Evolutionary conservation across 2,797 vertebrate species (phyloP).

Genomic region (Kryptolebias ocellatus): DNA sequence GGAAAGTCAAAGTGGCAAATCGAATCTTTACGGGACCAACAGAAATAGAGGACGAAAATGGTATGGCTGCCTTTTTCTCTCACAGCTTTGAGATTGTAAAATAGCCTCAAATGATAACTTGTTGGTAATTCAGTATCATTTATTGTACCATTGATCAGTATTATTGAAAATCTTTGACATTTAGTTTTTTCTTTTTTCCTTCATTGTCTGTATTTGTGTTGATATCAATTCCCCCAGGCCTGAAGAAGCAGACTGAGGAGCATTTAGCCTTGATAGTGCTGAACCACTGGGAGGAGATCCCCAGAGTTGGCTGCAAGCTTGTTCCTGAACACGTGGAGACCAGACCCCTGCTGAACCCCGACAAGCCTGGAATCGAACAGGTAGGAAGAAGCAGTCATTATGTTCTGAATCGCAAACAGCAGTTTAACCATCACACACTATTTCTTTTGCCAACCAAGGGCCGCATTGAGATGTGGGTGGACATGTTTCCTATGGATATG

Average conservation of each 20-base stretch:
- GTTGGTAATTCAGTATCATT: not conserved
- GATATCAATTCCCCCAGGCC: conserved; percentile 76
- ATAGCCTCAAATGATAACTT: not conserved
- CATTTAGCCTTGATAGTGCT: conserved; percentile 90
- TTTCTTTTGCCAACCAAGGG: conserved; percentile 79
- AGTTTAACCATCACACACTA: not conserved
- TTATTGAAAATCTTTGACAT: not conserved
- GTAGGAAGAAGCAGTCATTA: conserved; percentile 44
- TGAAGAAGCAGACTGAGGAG: conserved; percentile 93
- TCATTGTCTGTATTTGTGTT: not conserved
- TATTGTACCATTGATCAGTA: not conserved
- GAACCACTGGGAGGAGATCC: conserved; percentile 94
- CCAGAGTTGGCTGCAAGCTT: conserved; percentile 89
- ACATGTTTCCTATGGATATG: conserved; percentile 99
- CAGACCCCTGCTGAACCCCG: conserved; percentile 89
- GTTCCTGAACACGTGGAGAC: conserved; percentile 96
- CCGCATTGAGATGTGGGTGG: conserved; percentile 98
- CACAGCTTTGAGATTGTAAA: not conserved
- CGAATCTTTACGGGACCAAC: conserved; percentile 88
- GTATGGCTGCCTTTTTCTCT: conserved; percentile 66
- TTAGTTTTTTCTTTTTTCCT: not conserved
- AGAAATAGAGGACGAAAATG: conserved; percentile 95
- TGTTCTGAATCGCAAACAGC: not conserved
- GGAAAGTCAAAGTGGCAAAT: conserved; percentile 92
- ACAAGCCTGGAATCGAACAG: conserved; percentile 98